Evolutionary conservation across 2,113 vertebrate genomes (phyloP).

Genomic region (Semnornis frantzii): DNA sequence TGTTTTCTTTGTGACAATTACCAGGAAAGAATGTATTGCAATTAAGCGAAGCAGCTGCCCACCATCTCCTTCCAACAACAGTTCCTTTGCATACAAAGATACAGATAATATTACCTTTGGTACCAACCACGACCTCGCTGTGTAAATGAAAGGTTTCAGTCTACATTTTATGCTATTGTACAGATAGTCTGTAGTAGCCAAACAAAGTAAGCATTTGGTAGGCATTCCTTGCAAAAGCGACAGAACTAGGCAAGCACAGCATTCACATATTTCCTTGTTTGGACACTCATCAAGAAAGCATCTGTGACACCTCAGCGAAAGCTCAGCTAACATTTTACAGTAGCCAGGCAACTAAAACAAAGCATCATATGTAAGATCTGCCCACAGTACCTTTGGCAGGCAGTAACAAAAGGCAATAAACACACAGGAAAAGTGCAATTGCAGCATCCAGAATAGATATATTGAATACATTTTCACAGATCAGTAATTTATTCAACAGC

Average conservation of each 20-base stretch:
- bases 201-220: not conserved
- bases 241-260: constrained; percentile 1
- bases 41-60: not conserved
- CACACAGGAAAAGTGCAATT: constrained; percentile 31
- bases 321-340: constrained; percentile 57
- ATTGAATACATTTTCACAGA: constrained; percentile 33
- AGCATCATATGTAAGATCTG: constrained; percentile 31
- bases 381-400: constrained; percentile 16
- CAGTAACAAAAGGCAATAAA: constrained; percentile 43
- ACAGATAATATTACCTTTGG: not conserved
- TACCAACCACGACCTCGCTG: not conserved
- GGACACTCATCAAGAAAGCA: constrained; percentile 50
- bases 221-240: constrained; percentile 33
- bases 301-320: constrained; percentile 37
- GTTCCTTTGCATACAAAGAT: not conserved
- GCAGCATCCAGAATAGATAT: constrained; percentile 3
- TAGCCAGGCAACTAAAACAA: constrained; percentile 67
- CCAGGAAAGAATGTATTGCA: not conserved
- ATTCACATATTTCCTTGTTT: constrained; percentile 23
- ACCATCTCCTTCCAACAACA: constrained; percentile 12
- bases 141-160: not conserved
- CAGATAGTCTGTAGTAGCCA: not conserved
- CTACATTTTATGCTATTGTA: not conserved
- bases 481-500: not conserved
- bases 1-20: not conserved